phyloP scores from a whole-genome alignment of 2,113 vertebrate genomes.

The Brienomyrus brachyistius region DNA sequence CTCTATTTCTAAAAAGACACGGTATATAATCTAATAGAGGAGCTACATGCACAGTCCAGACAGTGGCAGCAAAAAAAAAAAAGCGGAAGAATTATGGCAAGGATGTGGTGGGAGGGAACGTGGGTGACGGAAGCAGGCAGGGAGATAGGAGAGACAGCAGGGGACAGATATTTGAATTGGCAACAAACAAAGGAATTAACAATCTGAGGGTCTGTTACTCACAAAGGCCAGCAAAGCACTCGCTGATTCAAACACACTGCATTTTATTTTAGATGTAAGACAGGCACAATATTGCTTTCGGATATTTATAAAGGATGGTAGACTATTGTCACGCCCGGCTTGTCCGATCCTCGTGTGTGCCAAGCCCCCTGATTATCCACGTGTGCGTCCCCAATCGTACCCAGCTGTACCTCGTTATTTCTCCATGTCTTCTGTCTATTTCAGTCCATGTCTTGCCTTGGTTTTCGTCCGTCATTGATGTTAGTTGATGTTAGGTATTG shows the following conservation, averaged over 20 bases:
- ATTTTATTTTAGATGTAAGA: conserved; percentile 46
- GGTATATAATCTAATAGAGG: conserved; percentile 59
- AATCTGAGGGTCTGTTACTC: conserved; percentile 46
- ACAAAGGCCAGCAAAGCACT: conserved; percentile 51
- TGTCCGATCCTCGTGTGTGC: too few relatives aligned
- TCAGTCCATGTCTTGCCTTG: too few relatives aligned
- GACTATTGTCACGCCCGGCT: conserved; percentile 35
- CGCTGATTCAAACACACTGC: conserved; percentile 60
- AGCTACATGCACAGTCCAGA: conserved; percentile 43
- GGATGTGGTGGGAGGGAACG: neutral
- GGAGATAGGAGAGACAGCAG: neutral
- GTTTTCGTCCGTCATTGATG: too few relatives aligned
- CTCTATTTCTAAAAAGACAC: conserved; percentile 50
- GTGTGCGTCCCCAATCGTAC: too few relatives aligned
- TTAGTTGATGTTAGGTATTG: too few relatives aligned
- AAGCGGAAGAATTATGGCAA: conserved; percentile 45
- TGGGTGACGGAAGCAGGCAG: neutral
- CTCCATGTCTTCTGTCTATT: too few relatives aligned
- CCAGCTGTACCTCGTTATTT: too few relatives aligned
- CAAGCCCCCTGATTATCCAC: too few relatives aligned
- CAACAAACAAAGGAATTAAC: conserved; percentile 50
- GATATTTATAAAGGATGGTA: conserved; percentile 64
- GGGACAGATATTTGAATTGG: conserved; percentile 5
- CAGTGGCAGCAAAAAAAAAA: conserved; percentile 40
- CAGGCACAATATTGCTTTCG: conserved; percentile 38